Evolutionary conservation across 2,888 invertebrate species (phyloP).

Genomic region (Acronicta psi): DNA sequence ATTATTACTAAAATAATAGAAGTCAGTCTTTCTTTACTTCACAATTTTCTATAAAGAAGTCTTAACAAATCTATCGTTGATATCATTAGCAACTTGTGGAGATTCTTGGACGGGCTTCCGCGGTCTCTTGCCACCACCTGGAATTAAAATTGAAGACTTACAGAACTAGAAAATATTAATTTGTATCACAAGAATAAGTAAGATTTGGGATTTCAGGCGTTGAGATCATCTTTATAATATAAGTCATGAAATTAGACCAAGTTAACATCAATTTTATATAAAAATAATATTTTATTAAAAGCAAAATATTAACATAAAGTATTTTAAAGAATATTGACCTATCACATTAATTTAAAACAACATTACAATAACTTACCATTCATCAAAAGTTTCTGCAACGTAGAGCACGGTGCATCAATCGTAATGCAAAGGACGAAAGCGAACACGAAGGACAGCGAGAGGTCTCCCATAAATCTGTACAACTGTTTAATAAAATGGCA

Average conservation of each 20-base stretch:
- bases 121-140: slow-evolving; percentile 55
- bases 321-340: too few species aligned
- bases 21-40: slow-evolving; percentile 19
- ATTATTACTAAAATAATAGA: slow-evolving; percentile 7
- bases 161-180: too few species aligned
- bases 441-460: slow-evolving; percentile 61
- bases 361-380: slow-evolving; percentile 57
- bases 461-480: slow-evolving; percentile 67
- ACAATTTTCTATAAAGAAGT: slow-evolving; percentile 45
- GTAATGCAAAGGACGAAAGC: slow-evolving; percentile 70
- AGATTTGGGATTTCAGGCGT: too few species aligned
- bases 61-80: slow-evolving; percentile 45
- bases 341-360: too few species aligned
- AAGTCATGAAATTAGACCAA: too few species aligned
- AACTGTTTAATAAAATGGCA: slow-evolving; percentile 56
- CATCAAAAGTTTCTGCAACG: slow-evolving; percentile 71
- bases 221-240: too few species aligned
- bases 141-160: not conserved
- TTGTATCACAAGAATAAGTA: too few species aligned
- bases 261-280: too few species aligned
- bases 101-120: slow-evolving; percentile 48
- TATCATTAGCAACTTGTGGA: slow-evolving; percentile 17
- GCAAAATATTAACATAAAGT: too few species aligned
- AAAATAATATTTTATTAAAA: too few species aligned
- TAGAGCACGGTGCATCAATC: slow-evolving; percentile 76